Percentiles rank a stretch among this genome's conserved stretches.
Evolutionary conservation across 2,888 invertebrate genomes (phyloP).

Genomic region (Anorthoa munda): DNA sequence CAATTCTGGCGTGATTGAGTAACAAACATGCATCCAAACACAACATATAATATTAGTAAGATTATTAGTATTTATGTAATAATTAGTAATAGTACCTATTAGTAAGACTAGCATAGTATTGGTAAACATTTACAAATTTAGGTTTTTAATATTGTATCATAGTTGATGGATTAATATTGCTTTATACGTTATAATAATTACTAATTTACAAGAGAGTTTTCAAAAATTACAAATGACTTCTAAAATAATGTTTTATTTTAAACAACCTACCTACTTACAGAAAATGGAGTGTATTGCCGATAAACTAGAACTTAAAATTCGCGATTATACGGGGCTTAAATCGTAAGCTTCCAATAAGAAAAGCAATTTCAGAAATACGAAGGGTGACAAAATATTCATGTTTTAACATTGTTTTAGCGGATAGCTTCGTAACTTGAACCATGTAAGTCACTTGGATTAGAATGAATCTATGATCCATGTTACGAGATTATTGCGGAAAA

Average conservation of each 20-base stretch:
- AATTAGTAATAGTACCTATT: too few species aligned
- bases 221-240: background rate
- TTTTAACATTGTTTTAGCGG: slow-evolving; percentile 29
- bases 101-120: background rate
- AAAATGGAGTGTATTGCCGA: background rate
- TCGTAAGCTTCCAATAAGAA: slow-evolving; percentile 52
- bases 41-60: too few species aligned
- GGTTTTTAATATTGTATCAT: background rate
- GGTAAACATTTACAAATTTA: background rate
- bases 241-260: background rate
- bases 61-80: too few species aligned
- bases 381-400: slow-evolving; percentile 36
- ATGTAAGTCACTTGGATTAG: slow-evolving; percentile 36
- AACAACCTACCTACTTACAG: background rate
- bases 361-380: slow-evolving; percentile 55
- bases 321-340: slow-evolving; percentile 36
- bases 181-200: background rate
- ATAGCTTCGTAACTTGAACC: slow-evolving; percentile 21
- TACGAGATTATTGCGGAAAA: background rate
- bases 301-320: slow-evolving; percentile 25
- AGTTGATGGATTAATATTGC: background rate
- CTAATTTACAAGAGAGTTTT: too few species aligned
- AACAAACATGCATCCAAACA: too few species aligned
- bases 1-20: too few species aligned
- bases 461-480: slow-evolving; percentile 18